These are phyloP conservation scores for Megaceryle torquata DNA, from an alignment of 2,113 vertebrate genomes.

Conservation along the genomic window DNA sequence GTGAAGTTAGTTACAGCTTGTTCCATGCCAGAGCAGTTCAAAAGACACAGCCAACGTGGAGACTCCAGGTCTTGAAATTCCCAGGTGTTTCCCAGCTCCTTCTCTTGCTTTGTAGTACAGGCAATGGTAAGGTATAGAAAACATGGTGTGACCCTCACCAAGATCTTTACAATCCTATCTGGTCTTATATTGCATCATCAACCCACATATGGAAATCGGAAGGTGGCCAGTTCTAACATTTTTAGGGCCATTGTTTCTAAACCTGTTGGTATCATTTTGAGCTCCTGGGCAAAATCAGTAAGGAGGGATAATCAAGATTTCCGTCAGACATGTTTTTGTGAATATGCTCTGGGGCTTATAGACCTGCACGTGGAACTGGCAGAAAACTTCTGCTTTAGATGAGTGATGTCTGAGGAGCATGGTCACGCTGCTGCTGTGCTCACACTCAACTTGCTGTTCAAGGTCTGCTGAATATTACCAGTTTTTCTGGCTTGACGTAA, in stretches of 20 bases:
- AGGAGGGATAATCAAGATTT: background rate
- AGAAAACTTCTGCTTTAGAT: background rate
- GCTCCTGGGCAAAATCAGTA: background rate
- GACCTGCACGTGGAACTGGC: background rate
- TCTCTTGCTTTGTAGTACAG: background rate
- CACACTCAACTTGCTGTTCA: background rate
- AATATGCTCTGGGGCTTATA: background rate
- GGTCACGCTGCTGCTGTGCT: background rate
- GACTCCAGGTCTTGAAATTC: background rate
- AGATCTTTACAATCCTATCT: background rate
- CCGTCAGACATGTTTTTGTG: background rate
- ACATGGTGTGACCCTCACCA: background rate
- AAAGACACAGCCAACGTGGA: background rate
- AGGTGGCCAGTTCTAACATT: background rate
- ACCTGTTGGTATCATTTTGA: background rate
- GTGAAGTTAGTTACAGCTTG: background rate
- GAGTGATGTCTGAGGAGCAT: background rate
- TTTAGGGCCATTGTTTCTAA: background rate
- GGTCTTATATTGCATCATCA: background rate
- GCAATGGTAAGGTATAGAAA: background rate
- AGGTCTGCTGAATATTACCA: background rate
- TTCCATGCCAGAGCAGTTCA: background rate
- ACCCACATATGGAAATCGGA: accelerated
- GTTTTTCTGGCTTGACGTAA: background rate
- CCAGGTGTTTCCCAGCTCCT: background rate